Base-by-base conservation (phyloP, 2,888 invertebrate species). In the Nezara viridula region DNA sequence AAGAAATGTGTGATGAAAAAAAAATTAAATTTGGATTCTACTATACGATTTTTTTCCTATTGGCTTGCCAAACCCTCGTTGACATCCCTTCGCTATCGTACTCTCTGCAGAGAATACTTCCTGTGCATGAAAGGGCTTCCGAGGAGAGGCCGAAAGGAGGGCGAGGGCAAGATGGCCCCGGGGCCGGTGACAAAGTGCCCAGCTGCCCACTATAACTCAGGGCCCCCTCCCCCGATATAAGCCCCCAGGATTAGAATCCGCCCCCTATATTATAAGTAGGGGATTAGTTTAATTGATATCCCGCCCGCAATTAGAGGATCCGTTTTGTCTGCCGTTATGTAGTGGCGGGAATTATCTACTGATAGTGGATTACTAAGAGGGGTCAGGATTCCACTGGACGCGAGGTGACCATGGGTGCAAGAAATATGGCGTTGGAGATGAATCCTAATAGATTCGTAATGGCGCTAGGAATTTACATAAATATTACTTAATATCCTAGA, bases 231-330 rank as follows among this genome's bases (percentile, higher is more conserved):
- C n/a, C n/a, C 81, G 81, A 81, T 81, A 81, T 81, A 81, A 81
- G 81, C 81, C 81, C 77, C 81, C n/a, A 37, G 81, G 81, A 81
- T 81, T 81, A 81, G 81, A 81, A 81, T 81, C 81, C 81, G n/a
- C 81, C 81, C 81, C 81, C 81, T 81, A 81, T 81, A 81, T 81
- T 81, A 81, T 81, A 81, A 81, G 81, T 81, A 81, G 81, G 81
- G 81, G 81, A 81, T 81, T 81, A 81, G 81, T 81, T 81, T 81
- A 81, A 81, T 81, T 81, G 81, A 81, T 81, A 81, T 81, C 81
- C 81, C 81, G 81, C 37, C 44, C 40, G 81, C 81, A 81, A 81
- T 81, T 81, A 81, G 81, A 44, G 81, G 81, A 47, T 44, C 81
- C 81, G 81, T 81, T 81, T 81, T 81, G 81, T 81, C 81, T 47